Base-by-base conservation (phyloP, 2,797 vertebrate genomes). In the Schizopygopsis pylzovi region DNA sequence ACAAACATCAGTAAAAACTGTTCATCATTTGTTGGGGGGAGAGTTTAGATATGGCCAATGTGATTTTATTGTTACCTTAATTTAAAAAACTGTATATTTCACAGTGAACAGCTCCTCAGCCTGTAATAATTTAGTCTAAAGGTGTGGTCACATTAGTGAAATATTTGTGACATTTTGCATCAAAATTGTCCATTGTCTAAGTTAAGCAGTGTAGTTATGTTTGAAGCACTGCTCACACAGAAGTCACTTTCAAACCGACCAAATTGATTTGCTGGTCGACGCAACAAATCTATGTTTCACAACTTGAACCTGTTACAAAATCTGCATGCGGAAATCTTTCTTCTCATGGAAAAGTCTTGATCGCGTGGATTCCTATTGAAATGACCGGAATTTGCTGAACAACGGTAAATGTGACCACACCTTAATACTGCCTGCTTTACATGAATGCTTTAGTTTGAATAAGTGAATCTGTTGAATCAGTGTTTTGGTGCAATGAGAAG, bases 401-500 rank as follows among this genome's bases (percentile, higher is more conserved):
- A 43, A n/a, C 2, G 4, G 33, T 41, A 41, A 78, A 61, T 25
- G 13, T 61, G 39, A 79, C 54, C 18, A 56, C 54, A 28, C 8
- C 16, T 37, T 49, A 22, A 47, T 76, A 22, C 39, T 18, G 70
- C 65, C 56, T 79, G 41, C 49, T n/a, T 63, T 89, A 56, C 87
- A 11, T 89, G 33, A 37, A 11, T 70, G 22, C 28, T 56, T 47
- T 72, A 72, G 18, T 22, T 72, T 52, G 9, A 76, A 37, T 76
- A 37, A 56, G 49, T 6, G 13, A 61, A 78, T 59, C 6, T 79
- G 56, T 47, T 56, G 25, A 83, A 65, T 41, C 13, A 33, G 56
- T 79, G 75, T 54, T 85, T 70, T 76, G 25, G 25, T 75, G 77
- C 76, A 49, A 83, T 83, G 80, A 45, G 68, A 68, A 28, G 70